These are phyloP conservation scores for Elmis aenea DNA, from an alignment of 2,888 invertebrate species.

Conservation along the genomic window DNA sequence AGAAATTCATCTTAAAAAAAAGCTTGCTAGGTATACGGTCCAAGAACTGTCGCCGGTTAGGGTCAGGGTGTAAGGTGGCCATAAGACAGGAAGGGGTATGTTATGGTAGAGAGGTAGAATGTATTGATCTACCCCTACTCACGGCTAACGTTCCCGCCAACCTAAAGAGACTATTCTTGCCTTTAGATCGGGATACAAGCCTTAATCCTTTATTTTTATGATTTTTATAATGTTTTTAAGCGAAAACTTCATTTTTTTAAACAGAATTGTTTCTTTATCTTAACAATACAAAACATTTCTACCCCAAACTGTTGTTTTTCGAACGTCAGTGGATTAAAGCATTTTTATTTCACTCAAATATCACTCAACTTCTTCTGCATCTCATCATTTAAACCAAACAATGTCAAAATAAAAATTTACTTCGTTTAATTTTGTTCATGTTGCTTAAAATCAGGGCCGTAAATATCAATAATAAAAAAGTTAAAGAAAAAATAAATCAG, in stretches of 20 bases:
- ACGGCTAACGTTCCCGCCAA: conserved; percentile 25
- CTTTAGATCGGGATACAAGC: conserved; percentile 23
- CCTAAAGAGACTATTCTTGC: conserved; percentile 31
- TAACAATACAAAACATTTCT: not conserved
- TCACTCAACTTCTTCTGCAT: too few relatives aligned
- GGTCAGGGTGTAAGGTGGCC: conserved; percentile 31
- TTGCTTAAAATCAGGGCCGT: too few relatives aligned
- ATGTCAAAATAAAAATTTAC: too few relatives aligned
- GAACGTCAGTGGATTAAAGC: too few relatives aligned
- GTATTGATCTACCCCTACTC: conserved; percentile 34
- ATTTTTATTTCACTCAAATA: too few relatives aligned
- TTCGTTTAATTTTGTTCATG: too few relatives aligned
- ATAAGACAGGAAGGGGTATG: conserved; percentile 33
- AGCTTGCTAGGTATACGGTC: conserved; percentile 16
- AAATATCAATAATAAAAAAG: too few relatives aligned
- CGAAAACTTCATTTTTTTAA: not conserved
- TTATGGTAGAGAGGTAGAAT: conserved; percentile 30
- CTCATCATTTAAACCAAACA: too few relatives aligned
- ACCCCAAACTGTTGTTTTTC: not conserved
- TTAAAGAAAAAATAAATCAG: too few relatives aligned
- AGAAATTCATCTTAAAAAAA: too few relatives aligned
- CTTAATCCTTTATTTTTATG: conserved; percentile 2
- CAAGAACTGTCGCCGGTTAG: conserved; percentile 25
- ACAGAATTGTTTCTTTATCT: not conserved
- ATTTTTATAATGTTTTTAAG: too few relatives aligned